phyloP scores from a whole-genome alignment of 2,888 invertebrate species.

The Troides aeacus region DNA sequence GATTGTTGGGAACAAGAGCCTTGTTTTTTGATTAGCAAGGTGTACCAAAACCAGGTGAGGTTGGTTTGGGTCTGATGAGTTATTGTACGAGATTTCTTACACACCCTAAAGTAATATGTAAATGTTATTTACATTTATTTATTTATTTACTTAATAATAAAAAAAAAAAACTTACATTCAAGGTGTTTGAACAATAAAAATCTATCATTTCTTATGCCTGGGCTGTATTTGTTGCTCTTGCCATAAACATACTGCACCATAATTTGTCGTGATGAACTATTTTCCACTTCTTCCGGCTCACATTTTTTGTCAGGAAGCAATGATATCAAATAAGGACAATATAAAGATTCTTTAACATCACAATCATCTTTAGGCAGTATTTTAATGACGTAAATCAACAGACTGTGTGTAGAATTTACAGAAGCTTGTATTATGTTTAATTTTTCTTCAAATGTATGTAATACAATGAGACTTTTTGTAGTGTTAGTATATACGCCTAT shows the following conservation, averaged over 20 bases:
- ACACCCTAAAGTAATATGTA: too few species aligned
- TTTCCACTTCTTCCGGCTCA: conserved; percentile 63
- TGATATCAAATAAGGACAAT: conserved; percentile 83
- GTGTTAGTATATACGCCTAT: conserved; percentile 83
- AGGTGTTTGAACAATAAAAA: conserved; percentile 88
- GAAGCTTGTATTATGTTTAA: conserved; percentile 89
- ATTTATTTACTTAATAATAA: neutral
- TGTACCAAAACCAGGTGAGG: too few species aligned
- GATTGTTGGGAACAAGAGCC: too few species aligned
- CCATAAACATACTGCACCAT: conserved; percentile 89
- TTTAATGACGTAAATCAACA: conserved; percentile 86
- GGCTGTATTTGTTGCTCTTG: conserved; percentile 75
- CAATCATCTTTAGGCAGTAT: conserved; percentile 54
- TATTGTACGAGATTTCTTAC: too few species aligned
- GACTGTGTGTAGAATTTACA: conserved; percentile 83
- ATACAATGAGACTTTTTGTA: conserved; percentile 78
- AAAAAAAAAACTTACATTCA: conserved; percentile 81
- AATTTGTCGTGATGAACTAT: conserved; percentile 84
- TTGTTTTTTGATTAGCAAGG: too few species aligned
- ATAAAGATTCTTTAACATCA: conserved; percentile 66
- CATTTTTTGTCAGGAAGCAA: conserved; percentile 67
- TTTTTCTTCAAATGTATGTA: conserved; percentile 82
- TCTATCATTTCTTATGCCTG: conserved; percentile 81
- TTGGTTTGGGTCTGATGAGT: too few species aligned
- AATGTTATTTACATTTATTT: too few species aligned